Conservation (phyloP, 2,888 invertebrate species). For the Holacanthella duospinosa region DNA sequence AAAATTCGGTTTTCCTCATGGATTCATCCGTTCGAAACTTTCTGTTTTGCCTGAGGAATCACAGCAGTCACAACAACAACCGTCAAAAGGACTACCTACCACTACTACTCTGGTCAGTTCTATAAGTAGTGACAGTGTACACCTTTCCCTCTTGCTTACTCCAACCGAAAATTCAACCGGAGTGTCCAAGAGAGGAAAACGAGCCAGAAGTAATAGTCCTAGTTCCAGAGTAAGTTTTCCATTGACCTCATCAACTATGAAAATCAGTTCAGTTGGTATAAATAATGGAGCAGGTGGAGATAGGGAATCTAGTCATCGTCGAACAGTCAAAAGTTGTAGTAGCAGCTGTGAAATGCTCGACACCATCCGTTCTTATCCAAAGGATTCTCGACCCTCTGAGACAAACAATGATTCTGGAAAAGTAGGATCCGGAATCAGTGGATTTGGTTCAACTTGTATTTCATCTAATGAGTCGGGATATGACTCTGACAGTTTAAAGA, state of each 20-base stretch:
- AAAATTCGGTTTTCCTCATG: conserved; percentile 56
- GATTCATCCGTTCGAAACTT: conserved; percentile 62
- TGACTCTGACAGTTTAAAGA: conserved; percentile 58
- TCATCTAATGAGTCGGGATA: conserved; percentile 76
- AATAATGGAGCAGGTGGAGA: not conserved
- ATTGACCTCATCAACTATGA: conserved; percentile 1
- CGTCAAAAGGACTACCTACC: not conserved
- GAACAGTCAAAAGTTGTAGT: conserved; percentile 21
- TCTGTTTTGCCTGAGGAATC: conserved; percentile 64
- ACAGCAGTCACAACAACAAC: conserved; percentile 37
- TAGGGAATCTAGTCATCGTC: not conserved
- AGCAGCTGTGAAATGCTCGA: conserved; percentile 36
- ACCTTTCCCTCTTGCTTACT: conserved; percentile 17
- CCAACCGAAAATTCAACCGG: conserved; percentile 6
- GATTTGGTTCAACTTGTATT: conserved; percentile 51
- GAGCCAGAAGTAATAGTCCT: conserved; percentile 32
- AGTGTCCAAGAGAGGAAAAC: conserved; percentile 6
- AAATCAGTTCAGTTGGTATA: not conserved
- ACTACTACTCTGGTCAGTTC: conserved; percentile 26
- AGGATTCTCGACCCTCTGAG: not conserved
- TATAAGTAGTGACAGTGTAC: conserved; percentile 33
- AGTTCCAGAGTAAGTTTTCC: conserved; percentile 15
- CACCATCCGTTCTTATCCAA: not conserved
- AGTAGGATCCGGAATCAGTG: no score
- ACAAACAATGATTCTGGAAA: conserved; percentile 11